phyloP scores from a whole-genome alignment of 2,113 vertebrate genomes.

The Misgurnus anguillicaudatus region DNA sequence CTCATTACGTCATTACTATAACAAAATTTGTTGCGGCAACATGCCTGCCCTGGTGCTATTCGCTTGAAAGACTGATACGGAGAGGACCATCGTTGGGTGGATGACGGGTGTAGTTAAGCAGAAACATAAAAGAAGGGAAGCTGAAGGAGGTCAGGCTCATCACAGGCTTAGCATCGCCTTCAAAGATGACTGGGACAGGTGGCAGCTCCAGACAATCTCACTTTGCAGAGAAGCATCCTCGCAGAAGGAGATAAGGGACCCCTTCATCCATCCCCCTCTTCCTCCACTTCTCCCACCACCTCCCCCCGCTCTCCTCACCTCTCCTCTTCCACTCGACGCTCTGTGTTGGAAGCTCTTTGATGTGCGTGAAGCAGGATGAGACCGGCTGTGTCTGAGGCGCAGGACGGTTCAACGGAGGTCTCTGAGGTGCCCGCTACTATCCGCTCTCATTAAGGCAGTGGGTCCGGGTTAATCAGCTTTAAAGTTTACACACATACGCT shows the following conservation, averaged over 20 bases:
- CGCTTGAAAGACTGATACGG: slow-evolving; percentile 51
- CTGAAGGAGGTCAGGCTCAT: slow-evolving; percentile 98
- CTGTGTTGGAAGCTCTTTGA: slow-evolving; percentile 82
- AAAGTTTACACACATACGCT: slow-evolving; percentile 80
- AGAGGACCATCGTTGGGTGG: slow-evolving; percentile 35
- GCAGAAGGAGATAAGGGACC: slow-evolving; percentile 93
- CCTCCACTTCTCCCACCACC: slow-evolving; percentile 39
- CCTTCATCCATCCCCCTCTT: slow-evolving; percentile 81
- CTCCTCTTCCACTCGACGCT: slow-evolving; percentile 53
- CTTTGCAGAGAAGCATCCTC: slow-evolving; percentile 86
- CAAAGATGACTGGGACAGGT: slow-evolving; percentile 99
- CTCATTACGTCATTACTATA: slow-evolving; percentile 48
- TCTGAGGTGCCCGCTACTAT: slow-evolving; percentile 83
- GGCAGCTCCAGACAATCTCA: slow-evolving; percentile 97
- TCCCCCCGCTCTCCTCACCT: slow-evolving; percentile 26
- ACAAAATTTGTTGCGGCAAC: too few relatives aligned
- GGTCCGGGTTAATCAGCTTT: slow-evolving; percentile 92
- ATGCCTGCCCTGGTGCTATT: slow-evolving; percentile 76
- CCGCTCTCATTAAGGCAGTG: slow-evolving; percentile 89
- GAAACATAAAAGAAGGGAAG: slow-evolving; percentile 96
- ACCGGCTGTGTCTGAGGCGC: slow-evolving; percentile 81
- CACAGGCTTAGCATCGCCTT: slow-evolving; percentile 95
- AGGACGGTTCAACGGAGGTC: slow-evolving; percentile 74
- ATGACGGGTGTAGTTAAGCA: slow-evolving; percentile 86
- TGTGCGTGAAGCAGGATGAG: slow-evolving; percentile 85